Percentiles rank a stretch among this genome's conserved stretches.
These are phyloP conservation scores for Dyspetes luteomarginatus DNA, from an alignment of 2,888 invertebrate species.

Conservation along the genomic window DNA sequence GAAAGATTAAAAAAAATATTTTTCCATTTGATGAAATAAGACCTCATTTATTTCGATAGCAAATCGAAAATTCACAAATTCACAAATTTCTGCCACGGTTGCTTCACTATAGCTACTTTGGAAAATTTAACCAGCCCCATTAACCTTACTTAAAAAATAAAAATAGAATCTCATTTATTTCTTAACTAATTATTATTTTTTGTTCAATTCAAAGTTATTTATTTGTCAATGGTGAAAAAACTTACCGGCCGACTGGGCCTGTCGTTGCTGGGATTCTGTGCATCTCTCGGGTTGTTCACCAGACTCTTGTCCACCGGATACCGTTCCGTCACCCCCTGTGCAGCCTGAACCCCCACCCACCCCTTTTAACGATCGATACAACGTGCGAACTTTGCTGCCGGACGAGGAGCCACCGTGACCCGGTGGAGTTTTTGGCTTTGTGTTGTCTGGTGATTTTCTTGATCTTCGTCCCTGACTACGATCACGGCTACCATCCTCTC, in stretches of 20 bases:
- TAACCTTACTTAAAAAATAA: neutral
- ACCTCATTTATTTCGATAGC: too few relatives aligned
- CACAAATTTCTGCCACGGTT: too few relatives aligned
- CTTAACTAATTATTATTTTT: neutral
- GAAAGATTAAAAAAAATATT: neutral
- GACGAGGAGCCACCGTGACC: constrained; percentile 76
- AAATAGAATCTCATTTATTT: neutral
- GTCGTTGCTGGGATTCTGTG: constrained; percentile 79
- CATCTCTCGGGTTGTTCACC: constrained; percentile 75
- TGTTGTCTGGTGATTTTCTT: constrained; percentile 80
- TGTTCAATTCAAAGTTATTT: neutral
- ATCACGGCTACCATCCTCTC: constrained; percentile 79
- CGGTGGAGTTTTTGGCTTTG: constrained; percentile 79
- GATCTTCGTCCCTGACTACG: constrained; percentile 79
- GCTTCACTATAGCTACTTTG: too few relatives aligned
- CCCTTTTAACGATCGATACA: constrained; percentile 80
- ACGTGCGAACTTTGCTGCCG: constrained; percentile 78
- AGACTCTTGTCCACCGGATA: constrained; percentile 70
- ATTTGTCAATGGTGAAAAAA: constrained; percentile 28
- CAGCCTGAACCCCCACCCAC: constrained; percentile 70
- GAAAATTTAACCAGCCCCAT: too few relatives aligned
- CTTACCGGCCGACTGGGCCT: constrained; percentile 73
- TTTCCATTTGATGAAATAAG: too few relatives aligned
- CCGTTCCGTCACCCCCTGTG: constrained; percentile 68
- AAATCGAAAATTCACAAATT: too few relatives aligned